phyloP scores from a whole-genome alignment of 2,888 invertebrate species.

The Glyphotaelius pellucidus region DNA sequence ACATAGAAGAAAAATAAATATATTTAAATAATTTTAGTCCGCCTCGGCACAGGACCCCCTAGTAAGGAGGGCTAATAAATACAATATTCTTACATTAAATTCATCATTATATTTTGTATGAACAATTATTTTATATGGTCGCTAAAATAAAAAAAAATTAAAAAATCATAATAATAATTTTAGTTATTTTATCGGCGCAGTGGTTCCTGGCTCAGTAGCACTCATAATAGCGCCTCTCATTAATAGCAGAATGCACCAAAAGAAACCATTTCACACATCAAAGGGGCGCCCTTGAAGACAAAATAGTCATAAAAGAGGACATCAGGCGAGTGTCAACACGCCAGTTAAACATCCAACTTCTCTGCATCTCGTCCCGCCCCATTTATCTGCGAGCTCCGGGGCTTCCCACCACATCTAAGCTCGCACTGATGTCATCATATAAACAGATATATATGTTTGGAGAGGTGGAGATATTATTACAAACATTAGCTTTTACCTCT shows the following conservation, averaged over 20 bases:
- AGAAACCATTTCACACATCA: slow-evolving; percentile 65
- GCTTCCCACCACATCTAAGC: background rate
- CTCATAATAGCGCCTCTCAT: slow-evolving; percentile 62
- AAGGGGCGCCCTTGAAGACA: slow-evolving; percentile 60
- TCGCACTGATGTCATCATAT: background rate
- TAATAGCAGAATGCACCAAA: slow-evolving; percentile 61
- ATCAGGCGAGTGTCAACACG: slow-evolving; percentile 65
- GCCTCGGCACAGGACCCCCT: too few relatives aligned
- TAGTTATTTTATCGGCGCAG: slow-evolving; percentile 35
- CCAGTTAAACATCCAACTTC: slow-evolving; percentile 60
- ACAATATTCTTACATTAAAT: too few relatives aligned
- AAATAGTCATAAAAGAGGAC: slow-evolving; percentile 63
- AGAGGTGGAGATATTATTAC: background rate
- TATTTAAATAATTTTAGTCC: too few relatives aligned
- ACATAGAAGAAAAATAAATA: too few relatives aligned
- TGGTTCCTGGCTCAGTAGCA: slow-evolving; percentile 19
- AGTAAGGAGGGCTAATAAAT: too few relatives aligned
- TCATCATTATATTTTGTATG: too few relatives aligned
- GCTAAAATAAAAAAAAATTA: too few relatives aligned
- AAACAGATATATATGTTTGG: background rate
- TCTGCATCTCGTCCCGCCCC: background rate
- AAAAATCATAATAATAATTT: too few relatives aligned
- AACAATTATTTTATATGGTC: too few relatives aligned
- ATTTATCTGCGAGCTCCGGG: background rate
- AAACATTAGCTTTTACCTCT: background rate